Conservation (phyloP, 2,797 vertebrate genomes). For the Nasua narica region DNA sequence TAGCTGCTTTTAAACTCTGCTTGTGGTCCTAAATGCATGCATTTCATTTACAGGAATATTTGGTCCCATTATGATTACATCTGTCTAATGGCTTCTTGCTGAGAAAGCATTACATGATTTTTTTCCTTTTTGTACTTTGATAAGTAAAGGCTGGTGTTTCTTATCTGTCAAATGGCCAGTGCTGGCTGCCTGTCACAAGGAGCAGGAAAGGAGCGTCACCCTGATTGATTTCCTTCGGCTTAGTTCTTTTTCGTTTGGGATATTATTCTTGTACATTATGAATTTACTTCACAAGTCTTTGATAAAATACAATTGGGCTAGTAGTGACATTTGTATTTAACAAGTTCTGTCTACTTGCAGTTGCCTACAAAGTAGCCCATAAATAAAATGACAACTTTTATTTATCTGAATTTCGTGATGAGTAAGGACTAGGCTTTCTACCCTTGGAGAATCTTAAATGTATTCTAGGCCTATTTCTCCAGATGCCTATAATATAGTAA, state of each 20-base stretch:
- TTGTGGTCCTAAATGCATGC: slow-evolving; percentile 49
- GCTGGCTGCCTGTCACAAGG: not conserved
- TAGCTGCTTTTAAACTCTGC: slow-evolving; percentile 63
- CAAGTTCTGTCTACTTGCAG: not conserved
- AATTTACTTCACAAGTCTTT: slow-evolving; percentile 42
- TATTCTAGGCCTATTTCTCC: not conserved
- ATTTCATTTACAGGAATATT: slow-evolving; percentile 72
- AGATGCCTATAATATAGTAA: not conserved
- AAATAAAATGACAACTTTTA: not conserved
- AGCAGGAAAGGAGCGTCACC: not conserved
- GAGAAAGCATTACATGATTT: slow-evolving; percentile 51
- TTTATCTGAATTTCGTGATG: not conserved
- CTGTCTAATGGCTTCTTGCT: slow-evolving; percentile 74
- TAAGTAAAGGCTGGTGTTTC: slow-evolving; percentile 52
- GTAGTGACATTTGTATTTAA: not conserved
- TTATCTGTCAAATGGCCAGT: slow-evolving; percentile 47
- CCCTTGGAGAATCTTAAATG: not conserved
- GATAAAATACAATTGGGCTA: not conserved
- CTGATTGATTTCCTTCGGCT: slow-evolving; percentile 23
- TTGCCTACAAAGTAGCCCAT: not conserved
- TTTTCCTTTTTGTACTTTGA: slow-evolving; percentile 51
- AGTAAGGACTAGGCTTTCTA: not conserved
- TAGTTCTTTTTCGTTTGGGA: slow-evolving; percentile 21
- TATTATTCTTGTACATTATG: not conserved
- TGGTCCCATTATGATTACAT: slow-evolving; percentile 69